A percentile compares a stretch with the other conserved stretches of the same genome.
These are phyloP conservation scores for Nothocercus julius DNA, from an alignment of 2,113 vertebrate species.

Conservation along the genomic window DNA sequence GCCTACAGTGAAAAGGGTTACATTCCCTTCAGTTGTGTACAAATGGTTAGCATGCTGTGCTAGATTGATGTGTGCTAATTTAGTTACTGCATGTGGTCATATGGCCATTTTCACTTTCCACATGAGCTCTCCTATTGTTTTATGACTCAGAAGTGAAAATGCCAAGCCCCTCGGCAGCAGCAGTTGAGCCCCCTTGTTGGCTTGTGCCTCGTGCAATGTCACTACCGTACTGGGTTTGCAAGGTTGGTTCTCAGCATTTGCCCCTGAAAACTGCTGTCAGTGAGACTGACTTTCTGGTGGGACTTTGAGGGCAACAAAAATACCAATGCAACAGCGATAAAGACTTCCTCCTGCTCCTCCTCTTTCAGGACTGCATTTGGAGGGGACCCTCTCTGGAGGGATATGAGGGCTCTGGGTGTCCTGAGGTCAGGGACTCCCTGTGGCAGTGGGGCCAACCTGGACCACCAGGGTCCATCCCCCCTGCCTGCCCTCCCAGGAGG, in stretches of 20 bases:
- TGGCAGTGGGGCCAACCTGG: background rate
- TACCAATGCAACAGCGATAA: background rate
- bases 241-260: background rate
- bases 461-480: accelerated
- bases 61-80: background rate
- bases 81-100: background rate
- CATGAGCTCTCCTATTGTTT: background rate
- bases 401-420: background rate
- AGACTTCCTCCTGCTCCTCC: background rate
- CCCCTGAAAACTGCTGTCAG: background rate
- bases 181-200: background rate
- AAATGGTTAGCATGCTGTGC: background rate
- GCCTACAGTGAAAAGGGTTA: accelerated
- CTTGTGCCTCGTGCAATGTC: accelerated
- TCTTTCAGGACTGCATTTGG: background rate
- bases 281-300: background rate
- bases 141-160: background rate
- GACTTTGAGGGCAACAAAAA: background rate
- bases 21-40: background rate
- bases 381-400: background rate
- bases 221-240: background rate
- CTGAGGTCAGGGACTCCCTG: too few species aligned
- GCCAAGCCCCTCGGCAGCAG: background rate
- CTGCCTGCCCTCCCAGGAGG: background rate
- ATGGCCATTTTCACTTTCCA: background rate